phyloP scores from a whole-genome alignment of 2,113 vertebrate genomes.

The Carlito syrichta region DNA sequence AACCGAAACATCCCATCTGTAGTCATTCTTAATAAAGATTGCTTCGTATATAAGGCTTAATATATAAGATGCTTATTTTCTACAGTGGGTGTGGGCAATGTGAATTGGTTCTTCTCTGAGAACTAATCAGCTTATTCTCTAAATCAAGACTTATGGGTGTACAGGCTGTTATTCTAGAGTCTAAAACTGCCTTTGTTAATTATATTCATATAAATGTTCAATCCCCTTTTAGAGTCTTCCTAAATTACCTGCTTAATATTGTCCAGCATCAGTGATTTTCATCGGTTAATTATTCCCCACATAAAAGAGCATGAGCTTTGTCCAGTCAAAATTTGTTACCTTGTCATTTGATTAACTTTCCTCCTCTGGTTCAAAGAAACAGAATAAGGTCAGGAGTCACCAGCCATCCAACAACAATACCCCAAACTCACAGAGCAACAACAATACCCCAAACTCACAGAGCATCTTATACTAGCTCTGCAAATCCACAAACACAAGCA shows the following conservation, averaged over 20 bases:
- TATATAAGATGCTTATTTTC: background rate
- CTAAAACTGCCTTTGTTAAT: conserved; percentile 64
- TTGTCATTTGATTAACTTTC: conserved; percentile 40
- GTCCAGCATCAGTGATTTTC: conserved; percentile 68
- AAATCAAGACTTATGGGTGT: conserved; percentile 39
- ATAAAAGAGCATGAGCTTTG: conserved; percentile 58
- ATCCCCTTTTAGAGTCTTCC: conserved; percentile 49
- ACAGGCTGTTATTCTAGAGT: conserved; percentile 34
- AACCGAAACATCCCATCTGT: background rate
- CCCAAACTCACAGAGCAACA: background rate
- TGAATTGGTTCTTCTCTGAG: background rate
- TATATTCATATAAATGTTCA: conserved; percentile 64
- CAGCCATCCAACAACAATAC: background rate
- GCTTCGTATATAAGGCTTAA: background rate
- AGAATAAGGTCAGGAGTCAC: background rate
- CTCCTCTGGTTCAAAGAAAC: conserved; percentile 10
- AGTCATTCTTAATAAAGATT: conserved; percentile 20
- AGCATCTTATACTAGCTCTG: background rate
- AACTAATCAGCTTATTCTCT: conserved; percentile 13
- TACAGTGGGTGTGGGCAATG: background rate
- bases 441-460: background rate
- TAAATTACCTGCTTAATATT: conserved; percentile 65
- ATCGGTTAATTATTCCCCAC: conserved; percentile 68
- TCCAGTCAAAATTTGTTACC: conserved; percentile 54
- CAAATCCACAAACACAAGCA: background rate